A percentile compares a stretch with the other conserved stretches of the same genome.
Evolutionary conservation across 2,888 invertebrate species (phyloP).

Genomic region (Yponomeuta plumbellus): DNA sequence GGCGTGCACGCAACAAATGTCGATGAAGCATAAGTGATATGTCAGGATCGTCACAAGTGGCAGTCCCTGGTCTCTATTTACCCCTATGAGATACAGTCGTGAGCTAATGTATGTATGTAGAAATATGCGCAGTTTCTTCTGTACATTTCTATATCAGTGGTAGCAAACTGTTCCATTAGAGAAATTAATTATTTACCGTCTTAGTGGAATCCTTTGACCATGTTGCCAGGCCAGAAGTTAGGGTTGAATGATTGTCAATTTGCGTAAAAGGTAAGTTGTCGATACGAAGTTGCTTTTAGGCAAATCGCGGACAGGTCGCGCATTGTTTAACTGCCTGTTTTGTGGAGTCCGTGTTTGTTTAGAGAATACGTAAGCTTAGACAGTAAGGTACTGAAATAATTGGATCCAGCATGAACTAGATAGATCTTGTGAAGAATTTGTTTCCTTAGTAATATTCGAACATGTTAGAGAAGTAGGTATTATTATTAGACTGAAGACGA

Average conservation of each 20-base stretch:
- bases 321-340: not conserved
- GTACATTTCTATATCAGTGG: constrained; percentile 24
- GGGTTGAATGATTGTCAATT: constrained; percentile 54
- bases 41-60: no score
- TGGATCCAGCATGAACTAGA: no score
- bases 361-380: not conserved
- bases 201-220: constrained; percentile 61
- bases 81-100: no score
- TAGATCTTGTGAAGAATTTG: not conserved
- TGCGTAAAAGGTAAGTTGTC: constrained; percentile 55
- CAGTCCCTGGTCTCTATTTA: no score
- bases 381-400: no score
- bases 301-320: not conserved
- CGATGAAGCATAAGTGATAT: no score
- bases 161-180: constrained; percentile 68
- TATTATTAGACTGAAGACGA: no score
- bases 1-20: no score
- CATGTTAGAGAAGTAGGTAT: no score
- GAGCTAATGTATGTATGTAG: no score
- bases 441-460: not conserved
- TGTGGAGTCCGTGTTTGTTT: not conserved
- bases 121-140: not conserved
- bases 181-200: constrained; percentile 73
- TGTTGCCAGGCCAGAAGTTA: constrained; percentile 24
- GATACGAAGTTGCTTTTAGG: constrained; percentile 26